These are phyloP conservation scores for Hypsopygia costalis DNA, from an alignment of 2,888 invertebrate genomes.

Conservation along the genomic window DNA sequence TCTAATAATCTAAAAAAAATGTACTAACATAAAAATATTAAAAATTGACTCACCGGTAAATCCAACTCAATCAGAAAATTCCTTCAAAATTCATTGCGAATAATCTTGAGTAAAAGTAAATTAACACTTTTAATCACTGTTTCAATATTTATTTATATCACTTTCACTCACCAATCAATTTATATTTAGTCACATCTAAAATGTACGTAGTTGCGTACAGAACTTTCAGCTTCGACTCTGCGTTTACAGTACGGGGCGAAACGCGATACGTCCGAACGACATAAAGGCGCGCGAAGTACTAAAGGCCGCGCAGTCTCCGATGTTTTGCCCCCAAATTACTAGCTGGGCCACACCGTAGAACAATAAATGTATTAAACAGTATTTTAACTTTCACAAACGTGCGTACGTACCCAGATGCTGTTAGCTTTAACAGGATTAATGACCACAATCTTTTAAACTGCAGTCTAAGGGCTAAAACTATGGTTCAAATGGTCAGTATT, in stretches of 20 bases:
- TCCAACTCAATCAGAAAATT: not conserved
- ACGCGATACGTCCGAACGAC: conserved; percentile 38
- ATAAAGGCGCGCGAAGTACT: conserved; percentile 50
- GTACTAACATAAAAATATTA: not conserved
- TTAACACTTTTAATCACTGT: conserved; percentile 4
- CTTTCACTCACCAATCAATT: conserved; percentile 6
- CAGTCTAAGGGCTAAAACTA: too few species aligned
- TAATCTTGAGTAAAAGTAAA: conserved; percentile 1
- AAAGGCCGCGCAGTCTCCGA: conserved; percentile 71
- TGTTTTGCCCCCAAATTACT: conserved; percentile 32
- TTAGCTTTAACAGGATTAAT: too few species aligned
- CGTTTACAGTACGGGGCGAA: not conserved
- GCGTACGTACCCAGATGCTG: too few species aligned
- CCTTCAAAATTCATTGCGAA: not conserved
- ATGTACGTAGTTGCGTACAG: conserved; percentile 1
- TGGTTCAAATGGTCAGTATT: too few species aligned
- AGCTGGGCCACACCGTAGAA: conserved; percentile 3
- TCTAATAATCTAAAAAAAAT: too few species aligned
- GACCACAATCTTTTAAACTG: too few species aligned
- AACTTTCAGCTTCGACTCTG: conserved; percentile 6
- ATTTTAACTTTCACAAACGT: conserved; percentile 2
- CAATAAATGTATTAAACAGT: conserved; percentile 10
- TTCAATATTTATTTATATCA: not conserved
- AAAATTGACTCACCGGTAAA: not conserved
- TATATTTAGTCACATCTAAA: conserved; percentile 8